A percentile compares a stretch with the other conserved stretches of the same genome.
These are phyloP conservation scores for Trichomycterus rosablanca DNA, from an alignment of 2,113 vertebrate species.

Conservation along the genomic window DNA sequence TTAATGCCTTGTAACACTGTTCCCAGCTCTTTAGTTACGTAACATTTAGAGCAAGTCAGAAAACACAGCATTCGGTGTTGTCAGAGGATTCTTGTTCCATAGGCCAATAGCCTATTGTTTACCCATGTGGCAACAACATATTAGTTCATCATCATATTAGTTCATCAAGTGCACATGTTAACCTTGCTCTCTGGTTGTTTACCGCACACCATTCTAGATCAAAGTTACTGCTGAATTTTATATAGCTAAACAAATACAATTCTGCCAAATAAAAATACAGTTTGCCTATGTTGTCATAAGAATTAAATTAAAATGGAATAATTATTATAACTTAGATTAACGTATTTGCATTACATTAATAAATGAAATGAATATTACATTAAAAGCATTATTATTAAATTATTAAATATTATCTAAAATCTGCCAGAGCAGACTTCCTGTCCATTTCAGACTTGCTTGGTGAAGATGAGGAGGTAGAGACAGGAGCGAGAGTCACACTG, in stretches of 20 bases:
- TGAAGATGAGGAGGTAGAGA: constrained; percentile 38
- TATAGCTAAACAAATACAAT: not conserved
- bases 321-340: too few relatives aligned
- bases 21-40: constrained; percentile 17
- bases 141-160: too few relatives aligned
- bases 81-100: not conserved
- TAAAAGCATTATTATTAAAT: too few relatives aligned
- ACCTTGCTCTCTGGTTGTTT: constrained; percentile 14
- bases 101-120: not conserved
- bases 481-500: constrained; percentile 64
- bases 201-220: constrained; percentile 16
- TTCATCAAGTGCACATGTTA: constrained; percentile 10
- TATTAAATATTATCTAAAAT: constrained; percentile 48
- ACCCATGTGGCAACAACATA: not conserved
- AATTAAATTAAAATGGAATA: too few relatives aligned
- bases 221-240: not conserved
- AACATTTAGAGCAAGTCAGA: not conserved
- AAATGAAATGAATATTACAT: too few relatives aligned
- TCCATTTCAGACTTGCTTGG: constrained; percentile 13
- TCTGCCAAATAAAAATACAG: not conserved
- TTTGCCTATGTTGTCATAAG: not conserved
- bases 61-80: not conserved
- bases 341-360: too few relatives aligned
- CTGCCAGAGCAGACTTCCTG: constrained; percentile 45
- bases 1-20: constrained; percentile 9